Evolutionary conservation across 2,797 vertebrate genomes (phyloP).

Genomic region (Spea hammondii): DNA sequence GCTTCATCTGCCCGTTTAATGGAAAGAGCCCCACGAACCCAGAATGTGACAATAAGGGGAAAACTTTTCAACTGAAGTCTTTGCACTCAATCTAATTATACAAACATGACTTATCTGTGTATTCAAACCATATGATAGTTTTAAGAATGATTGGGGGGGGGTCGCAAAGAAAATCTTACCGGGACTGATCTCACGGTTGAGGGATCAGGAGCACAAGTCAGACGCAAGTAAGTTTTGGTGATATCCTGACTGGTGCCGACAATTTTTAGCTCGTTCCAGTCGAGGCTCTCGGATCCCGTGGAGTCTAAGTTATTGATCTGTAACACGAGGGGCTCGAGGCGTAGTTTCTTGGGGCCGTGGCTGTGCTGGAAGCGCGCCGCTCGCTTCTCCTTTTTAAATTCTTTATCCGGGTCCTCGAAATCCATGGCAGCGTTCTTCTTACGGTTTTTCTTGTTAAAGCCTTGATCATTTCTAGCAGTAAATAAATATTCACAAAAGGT

Average conservation of each 20-base stretch:
- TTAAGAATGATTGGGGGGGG: too few relatives aligned
- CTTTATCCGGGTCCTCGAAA: slow-evolving; percentile 85
- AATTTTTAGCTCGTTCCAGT: slow-evolving; percentile 91
- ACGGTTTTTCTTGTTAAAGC: slow-evolving; percentile 69
- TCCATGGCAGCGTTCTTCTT: slow-evolving; percentile 77
- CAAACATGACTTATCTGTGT: too few relatives aligned
- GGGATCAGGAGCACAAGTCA: slow-evolving; percentile 88
- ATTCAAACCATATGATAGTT: too few relatives aligned
- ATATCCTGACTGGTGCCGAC: slow-evolving; percentile 88
- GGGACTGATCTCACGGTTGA: slow-evolving; percentile 83
- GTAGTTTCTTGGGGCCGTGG: slow-evolving; percentile 70
- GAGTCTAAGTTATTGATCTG: slow-evolving; percentile 71
- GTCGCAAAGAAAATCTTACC: slow-evolving; percentile 52
- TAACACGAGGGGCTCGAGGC: slow-evolving; percentile 83
- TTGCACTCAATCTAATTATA: too few relatives aligned
- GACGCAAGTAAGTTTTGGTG: slow-evolving; percentile 86
- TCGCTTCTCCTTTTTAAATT: slow-evolving; percentile 89
- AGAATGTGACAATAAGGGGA: background rate
- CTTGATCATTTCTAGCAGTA: slow-evolving; percentile 68
- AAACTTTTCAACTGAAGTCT: background rate
- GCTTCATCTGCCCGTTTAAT: too few relatives aligned
- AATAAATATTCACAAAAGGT: background rate
- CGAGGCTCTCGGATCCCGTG: slow-evolving; percentile 71
- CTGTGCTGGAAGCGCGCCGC: slow-evolving; percentile 86
- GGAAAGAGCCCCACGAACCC: too few relatives aligned